Evolutionary conservation across 2,888 invertebrate genomes (phyloP), one percentile per base, ranked within the genome.

Genomic region (Oligia latruncula): DNA sequence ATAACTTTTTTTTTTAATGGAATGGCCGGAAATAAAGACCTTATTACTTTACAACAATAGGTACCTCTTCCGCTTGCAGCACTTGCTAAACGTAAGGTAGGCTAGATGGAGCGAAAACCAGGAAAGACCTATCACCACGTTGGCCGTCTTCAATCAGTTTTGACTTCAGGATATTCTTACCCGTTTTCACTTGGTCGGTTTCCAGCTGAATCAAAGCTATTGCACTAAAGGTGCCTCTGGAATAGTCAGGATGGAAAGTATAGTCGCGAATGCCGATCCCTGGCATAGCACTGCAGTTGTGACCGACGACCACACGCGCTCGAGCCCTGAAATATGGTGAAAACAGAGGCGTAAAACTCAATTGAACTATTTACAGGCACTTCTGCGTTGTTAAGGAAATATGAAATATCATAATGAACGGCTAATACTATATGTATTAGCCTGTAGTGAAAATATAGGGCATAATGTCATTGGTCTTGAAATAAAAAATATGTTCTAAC

Each of bases 181-280:
- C 70, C 8, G 66, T 11, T 17, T 0, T 65, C 15, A 77, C 71
- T 49, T 80, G 52, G 40, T 89, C 89, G 0, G 83, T 86, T 20
- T 92, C 90, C 68, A 94, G 77, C 29, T 94, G 94, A 20, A 94
- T 84, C 65, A 94, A 77, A 0, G 90, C 91, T 0, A 93, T 67
- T 0, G 93, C 82, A 49, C 91, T 93, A 74, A 86, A 89, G 0
- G 91, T 90, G 1, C 62, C 78, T 4, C 55, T 83, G 0, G 81
- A 74, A 71, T 90, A 94, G 60, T 93, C 93, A 0, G 92, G 92
- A 23, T 94, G 93, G 80, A 89, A 93, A 2, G 82, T 84, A 75
- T 94, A 94, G 52, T 93, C 92, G 0, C 88, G 81, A 1, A 94
- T 81, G 0, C 84, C 78, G 1, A 93, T 71, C 0, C 76, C 67